A percentile compares a stretch with the other conserved stretches of the same genome.
phyloP scores from a whole-genome alignment of 2,888 invertebrate species.

The Megaustenia siamemsis region DNA sequence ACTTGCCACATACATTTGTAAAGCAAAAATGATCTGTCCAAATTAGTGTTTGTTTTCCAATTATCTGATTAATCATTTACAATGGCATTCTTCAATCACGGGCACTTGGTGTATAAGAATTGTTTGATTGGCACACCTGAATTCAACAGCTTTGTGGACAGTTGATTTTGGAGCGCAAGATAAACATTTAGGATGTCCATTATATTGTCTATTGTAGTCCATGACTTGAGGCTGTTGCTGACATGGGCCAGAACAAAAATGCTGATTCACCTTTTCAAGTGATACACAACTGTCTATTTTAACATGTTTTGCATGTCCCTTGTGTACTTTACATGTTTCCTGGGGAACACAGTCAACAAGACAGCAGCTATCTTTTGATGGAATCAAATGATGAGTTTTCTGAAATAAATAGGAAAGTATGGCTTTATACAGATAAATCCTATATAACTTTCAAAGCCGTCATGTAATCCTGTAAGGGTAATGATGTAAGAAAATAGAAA shows the following conservation, averaged over 20 bases:
- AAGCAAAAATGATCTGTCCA: too few relatives aligned
- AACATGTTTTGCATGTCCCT: not conserved
- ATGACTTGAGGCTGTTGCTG: not conserved
- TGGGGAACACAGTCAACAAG: slow-evolving; percentile 46
- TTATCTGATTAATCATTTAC: not conserved
- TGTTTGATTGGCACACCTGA: slow-evolving; percentile 27
- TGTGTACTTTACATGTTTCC: slow-evolving; percentile 36
- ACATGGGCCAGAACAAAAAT: slow-evolving; percentile 42
- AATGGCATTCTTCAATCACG: not conserved
- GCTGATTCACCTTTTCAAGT: not conserved
- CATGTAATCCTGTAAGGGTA: too few relatives aligned
- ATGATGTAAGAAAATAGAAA: too few relatives aligned
- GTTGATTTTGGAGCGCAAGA: slow-evolving; percentile 26
- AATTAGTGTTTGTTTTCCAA: too few relatives aligned
- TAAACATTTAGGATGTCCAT: slow-evolving; percentile 12
- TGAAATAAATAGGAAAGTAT: not conserved
- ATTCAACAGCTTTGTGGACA: not conserved
- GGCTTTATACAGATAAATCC: too few relatives aligned
- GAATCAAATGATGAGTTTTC: slow-evolving; percentile 44
- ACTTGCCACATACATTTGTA: too few relatives aligned
- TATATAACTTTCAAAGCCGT: too few relatives aligned
- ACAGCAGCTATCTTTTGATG: slow-evolving; percentile 46
- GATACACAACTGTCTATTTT: slow-evolving; percentile 31
- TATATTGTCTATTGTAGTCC: not conserved
- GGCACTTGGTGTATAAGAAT: slow-evolving; percentile 9